Evolutionary conservation across 2,797 vertebrate species (phyloP), one percentile per base, ranked within the genome.

Genomic region (Paratrypauchen microcephalus): DNA sequence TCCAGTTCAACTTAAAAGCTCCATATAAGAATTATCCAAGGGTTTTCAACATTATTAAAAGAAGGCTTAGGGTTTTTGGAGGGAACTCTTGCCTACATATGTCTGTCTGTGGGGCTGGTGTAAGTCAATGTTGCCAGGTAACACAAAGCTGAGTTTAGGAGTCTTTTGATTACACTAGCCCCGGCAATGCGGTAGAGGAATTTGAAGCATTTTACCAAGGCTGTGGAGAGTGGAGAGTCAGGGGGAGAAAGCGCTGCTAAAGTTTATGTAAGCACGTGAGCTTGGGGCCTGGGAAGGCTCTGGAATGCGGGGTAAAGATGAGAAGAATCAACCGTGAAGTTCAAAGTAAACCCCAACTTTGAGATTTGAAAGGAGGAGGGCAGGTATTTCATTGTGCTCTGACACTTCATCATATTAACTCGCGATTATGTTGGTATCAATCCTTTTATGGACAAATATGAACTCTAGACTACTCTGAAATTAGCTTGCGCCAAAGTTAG

Each of bases 221-320:
- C 87, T 74, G 84, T 87, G 72, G 81, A 88, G 76, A 78, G 81
- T 80, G 72, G 76, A 78, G 81, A 81, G 72, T 75, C 60, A 56
- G 71, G 54, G 69, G 65, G 62, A 21, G 19, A 56, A 36, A 39
- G 75, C 48, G 79, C 80, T 82, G 91, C 88, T 86, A 92, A 89
- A 87, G 89, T 94, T 93, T 92, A 90, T 91, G 88, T 78, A 88
- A 90, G 92, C 91, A 86, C 85, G 85, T 89, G 90, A 92, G 89
- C 87, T 77, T 54, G 80, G 93, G 89, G 89, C 90, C 89, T 85
- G 87, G 86, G 88, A 91, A 89, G 90, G 86, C 83, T 77, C 87
- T 88, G 91, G 93, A 94, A 94, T 94, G 92, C 76, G 76, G 88
- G 82, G 78, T 59, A 79, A 84, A 81, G 86, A 83, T 84, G 85